phyloP scores from a whole-genome alignment of 1,140 invertebrate genomes.

The Calliphora vicina region DNA sequence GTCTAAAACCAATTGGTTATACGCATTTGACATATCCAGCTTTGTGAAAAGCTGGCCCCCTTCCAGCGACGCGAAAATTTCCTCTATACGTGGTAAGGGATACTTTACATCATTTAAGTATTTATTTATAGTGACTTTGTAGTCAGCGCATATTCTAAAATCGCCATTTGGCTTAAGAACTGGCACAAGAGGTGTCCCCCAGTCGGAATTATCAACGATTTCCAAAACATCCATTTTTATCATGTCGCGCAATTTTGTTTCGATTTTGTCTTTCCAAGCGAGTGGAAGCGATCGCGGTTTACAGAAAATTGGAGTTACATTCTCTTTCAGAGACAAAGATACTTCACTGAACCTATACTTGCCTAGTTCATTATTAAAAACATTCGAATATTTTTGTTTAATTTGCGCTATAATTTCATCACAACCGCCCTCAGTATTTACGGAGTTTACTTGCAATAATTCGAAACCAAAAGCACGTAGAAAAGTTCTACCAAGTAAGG shows the following conservation, averaged over 20 bases:
- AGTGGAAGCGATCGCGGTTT: conserved; percentile 38
- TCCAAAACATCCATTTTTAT: conserved; percentile 53
- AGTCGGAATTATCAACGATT: conserved; percentile 52
- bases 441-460: conserved; percentile 23
- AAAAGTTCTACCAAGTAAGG: conserved; percentile 29
- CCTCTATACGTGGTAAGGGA: too few species aligned
- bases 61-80: conserved; percentile 40
- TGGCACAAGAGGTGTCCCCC: conserved; percentile 61
- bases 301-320: conserved; percentile 34
- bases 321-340: not conserved
- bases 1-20: conserved; percentile 39
- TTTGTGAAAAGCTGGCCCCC: conserved; percentile 54
- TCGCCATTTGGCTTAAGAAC: conserved; percentile 60
- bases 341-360: not conserved
- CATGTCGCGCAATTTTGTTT: conserved; percentile 49
- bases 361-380: conserved; percentile 3
- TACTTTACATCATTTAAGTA: conserved; percentile 51
- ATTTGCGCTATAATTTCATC: conserved; percentile 5
- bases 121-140: conserved; percentile 60
- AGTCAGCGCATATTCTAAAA: conserved; percentile 65
- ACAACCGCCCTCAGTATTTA: not conserved
- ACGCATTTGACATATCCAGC: conserved; percentile 60
- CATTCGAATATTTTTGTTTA: conserved; percentile 27
- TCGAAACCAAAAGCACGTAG: conserved; percentile 24
- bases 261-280: conserved; percentile 37